Base-by-base conservation (phyloP, 2,888 invertebrate genomes). In the Agriopis aurantiaria region DNA sequence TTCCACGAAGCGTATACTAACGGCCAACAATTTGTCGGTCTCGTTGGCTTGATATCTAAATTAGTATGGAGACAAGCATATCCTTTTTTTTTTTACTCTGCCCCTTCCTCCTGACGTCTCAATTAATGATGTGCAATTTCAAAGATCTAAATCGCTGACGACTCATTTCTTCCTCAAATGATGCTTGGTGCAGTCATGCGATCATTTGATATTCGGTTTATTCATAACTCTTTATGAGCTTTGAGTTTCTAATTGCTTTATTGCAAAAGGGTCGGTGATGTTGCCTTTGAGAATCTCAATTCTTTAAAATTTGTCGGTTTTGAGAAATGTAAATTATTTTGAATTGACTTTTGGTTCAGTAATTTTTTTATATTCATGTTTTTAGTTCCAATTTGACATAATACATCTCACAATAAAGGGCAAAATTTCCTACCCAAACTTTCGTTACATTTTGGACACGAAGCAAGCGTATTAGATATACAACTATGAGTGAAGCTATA, bases 41-140 rank as follows among this genome's bases (percentile, higher is more conserved):
- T 88, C 87, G 88, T 88, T 88, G 89, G 82, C 84, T 88, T 91
- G 91, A 92, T 92, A 92, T 90, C 92, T 91, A 91, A 92, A 91
- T 92, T 91, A 91, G 91, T 91, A 90, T 89, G 91, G 87, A 89
- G 90, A 91, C 90, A 88, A 87, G 84, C 78, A 83, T 85, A 83
- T 83, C 77, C 33, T 76, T 81, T 86, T n/a, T 87, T 87, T 87
- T 87, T 87, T 65, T n/a, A 83, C 77, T 78, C 75, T 77, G 78
- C 75, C 79, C 75, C 82, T 83, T 70, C 65, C 86, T 70, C 65
- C 86, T 87, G 91, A 92, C 90, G 88, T 87, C 88, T 91, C 91
- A 92, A 92, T 92, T 92, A 90, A 91, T 91, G 88, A 86, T 83
- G 87, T 89, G 87, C 88, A 90, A 91, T 91, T 89, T 90, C 86